phyloP scores from a whole-genome alignment of 2,113 vertebrate species.

The Ivindomyrus marchei region DNA sequence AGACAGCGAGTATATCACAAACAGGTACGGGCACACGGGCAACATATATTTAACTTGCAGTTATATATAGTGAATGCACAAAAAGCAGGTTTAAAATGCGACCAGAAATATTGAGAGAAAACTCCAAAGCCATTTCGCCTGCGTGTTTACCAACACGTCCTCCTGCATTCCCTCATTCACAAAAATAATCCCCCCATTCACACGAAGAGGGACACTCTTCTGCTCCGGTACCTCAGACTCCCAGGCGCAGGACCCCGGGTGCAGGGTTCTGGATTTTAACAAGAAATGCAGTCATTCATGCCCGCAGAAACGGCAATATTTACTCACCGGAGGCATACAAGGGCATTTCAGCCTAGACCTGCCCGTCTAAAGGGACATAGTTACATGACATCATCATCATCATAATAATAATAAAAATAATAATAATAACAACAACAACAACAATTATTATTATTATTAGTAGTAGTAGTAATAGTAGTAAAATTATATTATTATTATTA shows the following conservation, averaged over 20 bases:
- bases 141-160: background rate
- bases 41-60: background rate
- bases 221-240: background rate
- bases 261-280: background rate
- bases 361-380: background rate
- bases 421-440: too few relatives aligned
- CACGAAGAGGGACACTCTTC: background rate
- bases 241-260: background rate
- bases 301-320: background rate
- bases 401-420: background rate
- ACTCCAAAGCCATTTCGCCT: background rate
- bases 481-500: too few relatives aligned
- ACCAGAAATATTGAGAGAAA: background rate
- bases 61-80: background rate
- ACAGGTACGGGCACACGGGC: background rate
- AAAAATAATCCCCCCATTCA: background rate
- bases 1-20: background rate
- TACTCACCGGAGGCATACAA: background rate
- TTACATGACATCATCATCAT: background rate
- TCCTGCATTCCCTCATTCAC: background rate
- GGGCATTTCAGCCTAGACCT: background rate
- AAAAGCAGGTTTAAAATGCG: background rate
- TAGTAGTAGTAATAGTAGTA: too few relatives aligned
- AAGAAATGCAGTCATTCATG: constrained; percentile 10
- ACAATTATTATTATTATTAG: too few relatives aligned